These are phyloP conservation scores for Whitmania pigra DNA, from an alignment of 1,140 invertebrate genomes.

Conservation along the genomic window DNA sequence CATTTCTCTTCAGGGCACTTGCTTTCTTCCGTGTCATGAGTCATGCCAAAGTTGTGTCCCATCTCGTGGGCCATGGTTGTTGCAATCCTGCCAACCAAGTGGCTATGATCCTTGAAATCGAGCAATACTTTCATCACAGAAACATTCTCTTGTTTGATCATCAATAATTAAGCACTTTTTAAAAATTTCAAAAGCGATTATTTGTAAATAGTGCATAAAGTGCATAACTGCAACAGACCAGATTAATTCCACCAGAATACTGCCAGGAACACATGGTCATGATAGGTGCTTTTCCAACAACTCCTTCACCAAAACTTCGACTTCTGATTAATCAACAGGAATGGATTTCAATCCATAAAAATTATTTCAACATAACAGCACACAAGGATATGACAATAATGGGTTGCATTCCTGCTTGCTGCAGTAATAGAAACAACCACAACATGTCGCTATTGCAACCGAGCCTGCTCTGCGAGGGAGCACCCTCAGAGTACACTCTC, in stretches of 20 bases:
- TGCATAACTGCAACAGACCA: constrained; percentile 41
- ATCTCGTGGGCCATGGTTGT: constrained; percentile 96
- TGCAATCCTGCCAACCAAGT: constrained; percentile 65
- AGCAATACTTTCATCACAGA: not conserved
- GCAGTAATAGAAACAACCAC: too few species aligned
- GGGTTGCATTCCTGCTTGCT: too few species aligned
- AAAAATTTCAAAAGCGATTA: not conserved
- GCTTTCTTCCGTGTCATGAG: constrained; percentile 65
- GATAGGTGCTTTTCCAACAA: constrained; percentile 91
- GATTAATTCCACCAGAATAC: constrained; percentile 88
- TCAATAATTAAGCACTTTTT: not conserved
- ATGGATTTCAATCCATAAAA: not conserved
- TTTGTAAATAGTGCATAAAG: not conserved
- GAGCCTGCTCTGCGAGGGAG: too few species aligned
- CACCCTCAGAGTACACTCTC: too few species aligned
- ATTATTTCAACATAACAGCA: too few species aligned
- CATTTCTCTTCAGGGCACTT: constrained; percentile 73
- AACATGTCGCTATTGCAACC: too few species aligned
- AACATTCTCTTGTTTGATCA: not conserved
- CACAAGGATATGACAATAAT: too few species aligned
- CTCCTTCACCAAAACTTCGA: constrained; percentile 68
- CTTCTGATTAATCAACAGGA: constrained; percentile 47
- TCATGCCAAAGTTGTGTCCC: constrained; percentile 98
- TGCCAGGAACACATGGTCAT: constrained; percentile 93
- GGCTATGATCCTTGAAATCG: constrained; percentile 2